A percentile compares a stretch with the other conserved stretches of the same genome.
Evolutionary conservation across 2,797 vertebrate species (phyloP).

Genomic region (Eulemur mongoz): DNA sequence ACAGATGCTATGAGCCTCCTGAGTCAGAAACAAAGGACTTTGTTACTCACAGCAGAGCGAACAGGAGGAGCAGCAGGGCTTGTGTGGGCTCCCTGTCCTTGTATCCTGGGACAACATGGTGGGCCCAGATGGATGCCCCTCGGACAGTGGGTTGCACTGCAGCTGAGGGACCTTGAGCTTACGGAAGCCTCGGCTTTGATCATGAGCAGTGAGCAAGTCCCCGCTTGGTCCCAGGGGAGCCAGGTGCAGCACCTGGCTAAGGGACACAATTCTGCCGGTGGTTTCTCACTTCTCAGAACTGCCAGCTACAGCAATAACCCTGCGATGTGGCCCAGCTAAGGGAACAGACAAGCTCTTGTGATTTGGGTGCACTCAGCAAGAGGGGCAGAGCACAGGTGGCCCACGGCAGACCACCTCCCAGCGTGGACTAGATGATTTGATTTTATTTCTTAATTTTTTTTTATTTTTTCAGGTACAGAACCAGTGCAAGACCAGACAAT

Average conservation of each 20-base stretch:
- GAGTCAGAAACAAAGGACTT: neutral
- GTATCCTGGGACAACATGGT: neutral
- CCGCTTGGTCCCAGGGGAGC: neutral
- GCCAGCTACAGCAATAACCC: neutral
- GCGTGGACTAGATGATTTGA: neutral
- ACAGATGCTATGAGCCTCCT: neutral
- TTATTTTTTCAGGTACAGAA: neutral
- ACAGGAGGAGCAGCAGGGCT: neutral
- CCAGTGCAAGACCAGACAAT: no score
- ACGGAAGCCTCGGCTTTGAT: neutral
- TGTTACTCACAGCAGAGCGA: neutral
- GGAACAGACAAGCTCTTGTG: neutral
- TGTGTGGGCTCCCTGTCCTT: rapidly evolving
- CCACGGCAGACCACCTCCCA: neutral
- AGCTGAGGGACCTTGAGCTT: neutral
- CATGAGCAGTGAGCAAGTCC: neutral
- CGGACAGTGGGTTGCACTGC: rapidly evolving
- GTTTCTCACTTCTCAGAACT: neutral
- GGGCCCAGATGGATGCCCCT: neutral
- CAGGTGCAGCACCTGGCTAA: neutral
- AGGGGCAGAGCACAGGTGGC: rapidly evolving
- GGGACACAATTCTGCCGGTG: neutral
- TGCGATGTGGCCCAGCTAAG: neutral
- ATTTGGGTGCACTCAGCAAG: neutral
- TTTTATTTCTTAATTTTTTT: neutral